A percentile compares a stretch with the other conserved stretches of the same genome.
phyloP scores from a whole-genome alignment of 1,140 invertebrate genomes.

The Drosophila carrolli region DNA sequence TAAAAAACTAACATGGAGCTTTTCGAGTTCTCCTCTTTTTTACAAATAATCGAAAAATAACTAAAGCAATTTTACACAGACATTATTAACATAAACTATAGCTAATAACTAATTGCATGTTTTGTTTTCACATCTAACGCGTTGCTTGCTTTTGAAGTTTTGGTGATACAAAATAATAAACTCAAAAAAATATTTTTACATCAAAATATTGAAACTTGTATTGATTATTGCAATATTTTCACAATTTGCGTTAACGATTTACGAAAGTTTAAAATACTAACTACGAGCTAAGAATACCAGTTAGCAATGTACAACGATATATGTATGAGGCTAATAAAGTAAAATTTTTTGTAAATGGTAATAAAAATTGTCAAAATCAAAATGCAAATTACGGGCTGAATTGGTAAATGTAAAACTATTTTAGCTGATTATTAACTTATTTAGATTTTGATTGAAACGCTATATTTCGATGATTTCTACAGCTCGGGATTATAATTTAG shows the following conservation, averaged over 20 bases:
- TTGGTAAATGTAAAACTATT: conserved; percentile 13
- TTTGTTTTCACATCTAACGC: conserved; percentile 5
- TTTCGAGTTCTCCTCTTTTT: conserved; percentile 46
- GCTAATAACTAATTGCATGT: conserved; percentile 66
- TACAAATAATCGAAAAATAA: conserved; percentile 76
- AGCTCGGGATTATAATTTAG: conserved; percentile 4
- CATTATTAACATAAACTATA: conserved; percentile 53
- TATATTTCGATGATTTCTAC: conserved; percentile 25
- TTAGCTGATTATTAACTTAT: conserved; percentile 1
- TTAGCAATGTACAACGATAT: conserved; percentile 36
- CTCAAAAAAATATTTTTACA: conserved; percentile 22
- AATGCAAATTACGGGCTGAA: conserved; percentile 31
- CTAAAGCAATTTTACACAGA: conserved; percentile 67
- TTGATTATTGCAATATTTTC: background rate
- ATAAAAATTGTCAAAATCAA: conserved; percentile 29
- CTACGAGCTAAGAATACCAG: conserved; percentile 37
- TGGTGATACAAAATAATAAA: conserved; percentile 34
- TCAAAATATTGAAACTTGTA: conserved; percentile 18
- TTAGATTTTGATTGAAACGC: conserved; percentile 6
- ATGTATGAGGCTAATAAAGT: conserved; percentile 6
- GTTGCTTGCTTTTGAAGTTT: conserved; percentile 5
- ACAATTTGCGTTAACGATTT: conserved; percentile 14
- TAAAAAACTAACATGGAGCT: conserved; percentile 64
- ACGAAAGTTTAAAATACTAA: conserved; percentile 32
- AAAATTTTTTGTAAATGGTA: conserved; percentile 14